Percentiles rank a stretch among this genome's conserved stretches.
These are phyloP conservation scores for Psococerastis gibbosa DNA, from an alignment of 2,888 invertebrate genomes.

Conservation along the genomic window DNA sequence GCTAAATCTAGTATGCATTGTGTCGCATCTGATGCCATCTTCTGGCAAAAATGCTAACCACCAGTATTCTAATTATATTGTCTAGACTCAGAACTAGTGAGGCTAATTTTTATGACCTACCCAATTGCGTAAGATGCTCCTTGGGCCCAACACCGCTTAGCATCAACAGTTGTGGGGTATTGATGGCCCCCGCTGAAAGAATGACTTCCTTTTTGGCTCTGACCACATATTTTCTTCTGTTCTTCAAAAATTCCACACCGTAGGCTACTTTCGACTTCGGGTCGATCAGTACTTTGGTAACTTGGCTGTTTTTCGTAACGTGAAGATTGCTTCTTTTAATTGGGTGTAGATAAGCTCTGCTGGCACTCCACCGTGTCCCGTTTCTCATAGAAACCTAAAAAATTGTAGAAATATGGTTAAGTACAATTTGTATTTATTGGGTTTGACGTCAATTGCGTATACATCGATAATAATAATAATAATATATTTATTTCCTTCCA, in stretches of 20 bases:
- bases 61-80: no score
- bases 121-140: constrained; percentile 33
- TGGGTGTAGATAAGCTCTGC: constrained; percentile 44
- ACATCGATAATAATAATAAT: no score
- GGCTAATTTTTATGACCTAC: background rate
- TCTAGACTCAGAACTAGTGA: no score
- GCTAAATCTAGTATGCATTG: no score
- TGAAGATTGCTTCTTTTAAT: constrained; percentile 40
- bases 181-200: constrained; percentile 53
- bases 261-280: constrained; percentile 33
- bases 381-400: constrained; percentile 35
- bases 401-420: constrained; percentile 6
- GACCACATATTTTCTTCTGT: constrained; percentile 31
- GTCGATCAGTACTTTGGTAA: constrained; percentile 37
- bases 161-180: constrained; percentile 60
- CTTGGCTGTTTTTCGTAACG: constrained; percentile 38
- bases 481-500: no score
- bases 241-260: constrained; percentile 38
- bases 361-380: constrained; percentile 46
- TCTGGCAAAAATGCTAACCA: no score
- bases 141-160: constrained; percentile 56
- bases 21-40: no score
- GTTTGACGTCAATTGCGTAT: no score
- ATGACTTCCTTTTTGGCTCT: constrained; percentile 51
- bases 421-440: background rate